These are phyloP conservation scores for Champsocephalus esox DNA, from an alignment of 2,797 vertebrate genomes.

Conservation along the genomic window DNA sequence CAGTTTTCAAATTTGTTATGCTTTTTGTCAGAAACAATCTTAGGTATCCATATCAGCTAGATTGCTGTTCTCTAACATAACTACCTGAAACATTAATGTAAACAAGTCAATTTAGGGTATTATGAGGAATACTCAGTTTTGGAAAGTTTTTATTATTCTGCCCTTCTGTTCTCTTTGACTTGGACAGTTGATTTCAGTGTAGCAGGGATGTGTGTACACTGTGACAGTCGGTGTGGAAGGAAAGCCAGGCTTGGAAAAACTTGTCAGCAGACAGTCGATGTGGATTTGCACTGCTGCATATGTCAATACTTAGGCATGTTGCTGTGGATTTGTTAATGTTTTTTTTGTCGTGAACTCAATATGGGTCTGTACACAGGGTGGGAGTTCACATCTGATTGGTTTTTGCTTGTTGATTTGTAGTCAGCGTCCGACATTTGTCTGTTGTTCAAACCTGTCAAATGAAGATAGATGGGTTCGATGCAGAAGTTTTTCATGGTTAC, in stretches of 20 bases:
- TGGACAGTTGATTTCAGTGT: background rate
- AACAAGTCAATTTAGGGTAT: too few relatives aligned
- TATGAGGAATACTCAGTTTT: background rate
- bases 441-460: background rate
- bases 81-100: too few relatives aligned
- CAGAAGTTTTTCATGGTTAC: background rate
- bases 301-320: constrained; percentile 24
- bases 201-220: background rate
- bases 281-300: constrained; percentile 28
- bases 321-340: constrained; percentile 26
- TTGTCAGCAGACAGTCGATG: constrained; percentile 7
- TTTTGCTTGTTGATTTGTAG: constrained; percentile 2
- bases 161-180: background rate
- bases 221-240: background rate
- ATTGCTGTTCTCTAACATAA: too few relatives aligned
- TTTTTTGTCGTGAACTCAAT: constrained; percentile 10
- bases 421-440: background rate
- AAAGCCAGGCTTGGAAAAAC: constrained; percentile 28
- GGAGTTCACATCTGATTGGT: background rate
- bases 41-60: too few relatives aligned
- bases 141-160: constrained; percentile 1
- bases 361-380: background rate
- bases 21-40: too few relatives aligned
- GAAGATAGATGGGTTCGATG: background rate
- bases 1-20: too few relatives aligned